phyloP scores from a whole-genome alignment of 2,113 vertebrate species.

The Numenius arquata region DNA sequence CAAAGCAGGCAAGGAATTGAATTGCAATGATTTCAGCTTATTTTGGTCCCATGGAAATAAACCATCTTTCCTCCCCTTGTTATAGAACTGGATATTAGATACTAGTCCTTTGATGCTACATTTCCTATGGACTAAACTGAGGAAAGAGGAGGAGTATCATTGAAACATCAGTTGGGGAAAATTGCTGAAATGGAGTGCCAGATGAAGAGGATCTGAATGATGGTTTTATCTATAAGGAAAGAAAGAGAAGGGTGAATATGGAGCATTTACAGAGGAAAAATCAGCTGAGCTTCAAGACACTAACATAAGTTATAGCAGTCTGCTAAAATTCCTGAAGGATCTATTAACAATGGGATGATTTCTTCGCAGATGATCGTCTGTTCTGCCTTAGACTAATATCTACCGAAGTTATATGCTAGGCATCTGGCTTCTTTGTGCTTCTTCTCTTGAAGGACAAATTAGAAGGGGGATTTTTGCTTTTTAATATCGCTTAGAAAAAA shows the following conservation, averaged over 20 bases:
- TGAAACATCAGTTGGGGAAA: not conserved
- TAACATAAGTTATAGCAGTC: not conserved
- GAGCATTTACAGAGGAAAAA: not conserved
- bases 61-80: not conserved
- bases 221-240: not conserved
- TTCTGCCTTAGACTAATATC: constrained; percentile 8
- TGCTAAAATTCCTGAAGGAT: constrained; percentile 42
- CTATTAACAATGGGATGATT: not conserved
- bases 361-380: constrained; percentile 10
- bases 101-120: not conserved
- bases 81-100: not conserved
- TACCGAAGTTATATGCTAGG: not conserved
- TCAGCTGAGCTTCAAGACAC: not conserved
- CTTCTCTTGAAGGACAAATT: constrained; percentile 1
- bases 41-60: constrained; percentile 9
- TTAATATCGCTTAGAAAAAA: not conserved
- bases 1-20: constrained; percentile 1
- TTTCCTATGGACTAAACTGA: not conserved
- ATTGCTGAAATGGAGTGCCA: not conserved
- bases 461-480: constrained; percentile 5
- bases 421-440: constrained; percentile 9
- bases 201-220: constrained; percentile 1
- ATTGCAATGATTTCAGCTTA: not conserved
- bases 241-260: not conserved
- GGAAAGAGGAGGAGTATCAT: not conserved